Percentiles rank a stretch among this genome's conserved stretches.
These are phyloP conservation scores for Lytechinus pictus DNA, from an alignment of 35 echinoderm and acorn worm genomes.

Conservation along the genomic window DNA sequence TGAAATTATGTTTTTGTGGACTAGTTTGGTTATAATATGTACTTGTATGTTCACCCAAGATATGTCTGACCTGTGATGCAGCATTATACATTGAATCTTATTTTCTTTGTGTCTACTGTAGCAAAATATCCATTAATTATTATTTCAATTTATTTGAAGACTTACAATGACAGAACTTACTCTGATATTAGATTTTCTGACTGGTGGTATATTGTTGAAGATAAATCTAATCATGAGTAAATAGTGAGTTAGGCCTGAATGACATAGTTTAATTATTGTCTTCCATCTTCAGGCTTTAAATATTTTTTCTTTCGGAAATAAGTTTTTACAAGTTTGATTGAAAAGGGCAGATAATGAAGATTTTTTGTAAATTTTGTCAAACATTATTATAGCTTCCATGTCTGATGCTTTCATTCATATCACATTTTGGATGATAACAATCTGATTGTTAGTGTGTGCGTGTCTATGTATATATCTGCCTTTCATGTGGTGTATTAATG, in stretches of 20 bases:
- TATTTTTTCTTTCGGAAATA: not conserved
- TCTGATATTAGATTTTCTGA: not conserved
- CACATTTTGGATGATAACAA: not conserved
- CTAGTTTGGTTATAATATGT: no score
- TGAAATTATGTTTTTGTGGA: no score
- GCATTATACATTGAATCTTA: not conserved
- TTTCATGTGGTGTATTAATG: not conserved
- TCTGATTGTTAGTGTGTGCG: not conserved
- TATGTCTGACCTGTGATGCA: not conserved
- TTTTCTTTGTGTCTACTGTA: not conserved
- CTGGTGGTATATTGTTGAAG: not conserved
- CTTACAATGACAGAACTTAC: not conserved
- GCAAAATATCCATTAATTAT: not conserved
- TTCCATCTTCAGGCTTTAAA: not conserved
- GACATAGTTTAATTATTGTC: not conserved
- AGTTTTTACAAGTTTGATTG: not conserved
- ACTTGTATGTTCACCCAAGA: not conserved
- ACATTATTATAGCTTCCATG: not conserved
- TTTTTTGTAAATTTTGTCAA: not conserved
- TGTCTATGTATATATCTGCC: not conserved
- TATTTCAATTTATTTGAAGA: not conserved
- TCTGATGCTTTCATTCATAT: slow-evolving; percentile 5
- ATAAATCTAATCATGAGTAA: not conserved
- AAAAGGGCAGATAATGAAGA: not conserved
- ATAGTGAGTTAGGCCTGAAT: not conserved